Percentiles rank a stretch among this genome's conserved stretches.
Conservation (phyloP, 1,140 invertebrate species). For the Leptonema lineaticorne region DNA sequence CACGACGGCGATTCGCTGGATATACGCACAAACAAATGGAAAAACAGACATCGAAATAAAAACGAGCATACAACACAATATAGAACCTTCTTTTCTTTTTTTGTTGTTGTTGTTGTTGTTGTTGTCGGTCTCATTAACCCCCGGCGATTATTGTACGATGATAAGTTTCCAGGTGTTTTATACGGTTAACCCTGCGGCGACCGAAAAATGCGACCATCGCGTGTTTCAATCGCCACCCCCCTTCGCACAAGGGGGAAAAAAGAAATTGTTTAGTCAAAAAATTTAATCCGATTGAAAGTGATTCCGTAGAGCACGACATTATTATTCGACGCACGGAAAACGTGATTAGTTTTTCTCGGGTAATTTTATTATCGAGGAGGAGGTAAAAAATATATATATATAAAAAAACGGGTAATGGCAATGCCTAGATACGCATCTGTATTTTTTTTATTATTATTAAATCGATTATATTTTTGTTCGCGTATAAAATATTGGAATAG, state of each 20-base stretch:
- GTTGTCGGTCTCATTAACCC: not conserved
- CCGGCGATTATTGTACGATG: not conserved
- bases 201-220: constrained; percentile 18
- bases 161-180: constrained; percentile 17
- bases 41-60: not conserved
- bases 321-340: constrained; percentile 11
- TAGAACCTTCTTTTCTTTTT: too few relatives aligned
- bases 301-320: constrained; percentile 26
- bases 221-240: constrained; percentile 24
- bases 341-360: constrained; percentile 20
- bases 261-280: constrained; percentile 33
- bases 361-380: too few relatives aligned
- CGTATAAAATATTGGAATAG: too few relatives aligned
- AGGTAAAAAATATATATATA: too few relatives aligned
- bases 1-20: not conserved
- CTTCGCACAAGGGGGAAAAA: constrained; percentile 26
- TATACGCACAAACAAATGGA: not conserved
- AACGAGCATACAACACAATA: too few relatives aligned
- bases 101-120: too few relatives aligned
- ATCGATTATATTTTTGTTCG: too few relatives aligned
- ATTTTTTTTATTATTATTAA: too few relatives aligned
- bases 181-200: not conserved
- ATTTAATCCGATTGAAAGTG: constrained; percentile 25
- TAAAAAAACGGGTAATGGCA: too few relatives aligned
- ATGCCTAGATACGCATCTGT: too few relatives aligned